Evolutionary conservation across 1,140 invertebrate species (phyloP), one percentile per base, ranked within the genome.

Genomic region (Trichomalopsis sarcophagae): DNA sequence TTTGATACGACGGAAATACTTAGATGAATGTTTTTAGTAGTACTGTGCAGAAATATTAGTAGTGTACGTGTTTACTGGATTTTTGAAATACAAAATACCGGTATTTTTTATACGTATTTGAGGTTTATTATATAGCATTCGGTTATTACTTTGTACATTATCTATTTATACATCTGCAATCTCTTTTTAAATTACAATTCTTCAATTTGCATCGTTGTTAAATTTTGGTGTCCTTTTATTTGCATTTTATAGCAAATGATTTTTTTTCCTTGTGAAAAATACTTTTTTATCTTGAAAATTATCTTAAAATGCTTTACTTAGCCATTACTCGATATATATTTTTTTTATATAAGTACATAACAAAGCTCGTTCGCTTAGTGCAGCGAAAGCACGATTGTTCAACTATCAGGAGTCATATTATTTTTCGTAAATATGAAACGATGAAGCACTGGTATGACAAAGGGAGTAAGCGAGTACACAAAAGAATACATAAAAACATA

Each of bases 11-110:
- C 33, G 14, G 14, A 81, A 75, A 81, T 23, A 30, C 27, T 47
- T 27, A 76, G 36, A 81, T 47, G 36, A 83, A 79, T 77, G 40
- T 55, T 81, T 85, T 36, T 9, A 77, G 17, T 85, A 81, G 66
- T 40, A 6, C 17, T 62, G n/a, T 21, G 4, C 17, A n/a, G 55
- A 62, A 21, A 1, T 27, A 71, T 71, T 13, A 71, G 27, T 71
- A 30, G 10, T 27, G n/a, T 62, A 82, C 40, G 62, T 55, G 36
- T 76, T 68, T 23, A 44, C 30, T 74, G n/a, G 17, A 30, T 68
- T 50, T 55, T 82, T 75, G 2, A 40, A n/a, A 66, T 27, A 47
- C 47, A 9, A 62, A 77, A 11, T 21, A 30, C 47, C 76, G 44
- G 40, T 69, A 83, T 83, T 83, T 77, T 68, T 83, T 83, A 69